Conservation (phyloP, 1,140 invertebrate species). For the Theocolax elegans region DNA sequence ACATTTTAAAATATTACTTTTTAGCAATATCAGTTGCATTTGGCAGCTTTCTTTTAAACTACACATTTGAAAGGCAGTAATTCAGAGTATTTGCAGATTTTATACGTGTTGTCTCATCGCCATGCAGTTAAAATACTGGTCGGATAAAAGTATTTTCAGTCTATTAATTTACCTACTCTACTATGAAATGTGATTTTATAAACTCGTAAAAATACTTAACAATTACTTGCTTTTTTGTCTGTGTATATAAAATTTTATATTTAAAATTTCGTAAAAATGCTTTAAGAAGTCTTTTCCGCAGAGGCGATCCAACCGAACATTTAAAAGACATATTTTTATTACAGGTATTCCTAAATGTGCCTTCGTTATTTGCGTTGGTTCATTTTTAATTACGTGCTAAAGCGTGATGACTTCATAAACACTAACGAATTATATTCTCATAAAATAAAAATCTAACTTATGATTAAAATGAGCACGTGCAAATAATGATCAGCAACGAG, state of each 20-base stretch:
- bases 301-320: conserved; percentile 38
- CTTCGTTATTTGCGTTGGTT: conserved; percentile 8
- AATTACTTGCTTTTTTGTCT: conserved; percentile 3
- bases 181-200: conserved; percentile 21
- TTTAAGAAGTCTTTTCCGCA: conserved; percentile 31
- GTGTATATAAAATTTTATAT: conserved; percentile 10
- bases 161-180: conserved; percentile 22
- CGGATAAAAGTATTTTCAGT: conserved; percentile 38
- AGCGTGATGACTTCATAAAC: conserved; percentile 30
- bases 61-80: conserved; percentile 3
- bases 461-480: conserved; percentile 11
- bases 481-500: conserved; percentile 22
- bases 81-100: not conserved
- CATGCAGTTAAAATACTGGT: conserved; percentile 39
- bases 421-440: conserved; percentile 37
- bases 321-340: conserved; percentile 19
- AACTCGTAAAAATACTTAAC: conserved; percentile 20
- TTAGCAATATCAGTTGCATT: conserved; percentile 19
- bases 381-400: conserved; percentile 24
- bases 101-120: conserved; percentile 7
- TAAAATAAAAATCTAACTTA: conserved; percentile 34
- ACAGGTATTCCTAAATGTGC: not conserved
- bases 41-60: conserved; percentile 34
- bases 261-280: conserved; percentile 15
- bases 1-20: conserved; percentile 18